Conservation (phyloP, 2,113 vertebrate genomes). For the Mystacornis crossleyi region DNA sequence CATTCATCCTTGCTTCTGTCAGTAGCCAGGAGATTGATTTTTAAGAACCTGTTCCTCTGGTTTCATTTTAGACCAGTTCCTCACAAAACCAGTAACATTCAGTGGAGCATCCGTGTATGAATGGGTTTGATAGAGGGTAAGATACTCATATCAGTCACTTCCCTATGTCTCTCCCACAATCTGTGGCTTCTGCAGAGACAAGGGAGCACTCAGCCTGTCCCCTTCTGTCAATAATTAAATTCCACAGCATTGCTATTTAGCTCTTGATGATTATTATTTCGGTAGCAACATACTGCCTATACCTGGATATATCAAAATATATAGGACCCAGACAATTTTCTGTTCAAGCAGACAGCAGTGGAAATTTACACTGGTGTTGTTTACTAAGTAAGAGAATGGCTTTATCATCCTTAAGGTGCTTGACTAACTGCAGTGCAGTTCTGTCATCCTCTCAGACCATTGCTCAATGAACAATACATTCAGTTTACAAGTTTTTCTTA, state of each 20-base stretch:
- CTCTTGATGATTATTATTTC: neutral
- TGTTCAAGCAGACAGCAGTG: neutral
- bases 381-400: neutral
- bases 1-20: neutral
- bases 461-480: neutral
- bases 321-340: neutral
- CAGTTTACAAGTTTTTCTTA: neutral
- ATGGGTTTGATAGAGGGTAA: neutral
- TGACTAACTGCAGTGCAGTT: neutral
- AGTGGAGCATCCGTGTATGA: neutral
- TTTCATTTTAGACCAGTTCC: neutral
- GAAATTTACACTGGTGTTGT: neutral
- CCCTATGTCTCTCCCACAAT: neutral
- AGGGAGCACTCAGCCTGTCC: neutral
- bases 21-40: neutral
- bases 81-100: neutral
- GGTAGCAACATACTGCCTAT: neutral
- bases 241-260: neutral
- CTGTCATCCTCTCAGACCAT: neutral
- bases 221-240: neutral
- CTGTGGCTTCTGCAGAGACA: neutral
- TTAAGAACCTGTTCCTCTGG: neutral
- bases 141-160: neutral
- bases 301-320: neutral
- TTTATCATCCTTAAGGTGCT: neutral